Evolutionary conservation across 2,888 invertebrate genomes (phyloP), one percentile per base, ranked within the genome.

Genomic region (Ectobius pallidus): DNA sequence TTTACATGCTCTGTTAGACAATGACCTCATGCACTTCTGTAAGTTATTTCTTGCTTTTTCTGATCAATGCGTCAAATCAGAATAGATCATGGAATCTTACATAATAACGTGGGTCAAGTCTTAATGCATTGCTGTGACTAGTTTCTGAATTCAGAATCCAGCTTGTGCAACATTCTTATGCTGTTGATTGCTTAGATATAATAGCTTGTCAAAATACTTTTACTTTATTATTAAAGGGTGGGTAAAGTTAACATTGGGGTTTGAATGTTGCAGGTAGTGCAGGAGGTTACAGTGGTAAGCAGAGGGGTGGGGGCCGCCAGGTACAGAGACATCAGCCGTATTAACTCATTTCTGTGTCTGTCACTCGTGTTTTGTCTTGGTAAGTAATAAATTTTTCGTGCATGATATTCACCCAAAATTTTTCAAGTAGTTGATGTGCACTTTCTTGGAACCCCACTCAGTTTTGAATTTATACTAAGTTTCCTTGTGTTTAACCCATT

Each of bases 281-380:
- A 71, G 76, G 76, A 72, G 86, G 86, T 82, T 85, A 86, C 81
- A 86, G 90, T 82, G 92, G 93, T 81, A 94, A 94, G 87, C 93
- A 93, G 87, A 90, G 92, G 83, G 92, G 93, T 81, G 87, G 88
- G 75, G 77, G 79, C 77, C 90, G 91, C 82, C 89, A 91, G 81
- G 83, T 82, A 80, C 93, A 92, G 86, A 91, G 94, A 89, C 93
- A 93, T 87, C 93, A 93, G 87, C 94, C 94, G 83, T 94, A 94
- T 86, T 93, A 92, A 84, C 81, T 73, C 71, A 71, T 71, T 69
- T 74, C 61, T 71, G 70, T 63, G 44, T 49, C 34, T 73, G 67
- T 72, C 70, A 72, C 72, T 72, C 74, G 76, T 75, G 72, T 70
- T 75, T 73, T 76, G 76, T 76, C 75, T 77, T 77, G 77, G 77